These are phyloP conservation scores for Falco naumanni DNA, from an alignment of 2,797 vertebrate genomes.

Conservation along the genomic window DNA sequence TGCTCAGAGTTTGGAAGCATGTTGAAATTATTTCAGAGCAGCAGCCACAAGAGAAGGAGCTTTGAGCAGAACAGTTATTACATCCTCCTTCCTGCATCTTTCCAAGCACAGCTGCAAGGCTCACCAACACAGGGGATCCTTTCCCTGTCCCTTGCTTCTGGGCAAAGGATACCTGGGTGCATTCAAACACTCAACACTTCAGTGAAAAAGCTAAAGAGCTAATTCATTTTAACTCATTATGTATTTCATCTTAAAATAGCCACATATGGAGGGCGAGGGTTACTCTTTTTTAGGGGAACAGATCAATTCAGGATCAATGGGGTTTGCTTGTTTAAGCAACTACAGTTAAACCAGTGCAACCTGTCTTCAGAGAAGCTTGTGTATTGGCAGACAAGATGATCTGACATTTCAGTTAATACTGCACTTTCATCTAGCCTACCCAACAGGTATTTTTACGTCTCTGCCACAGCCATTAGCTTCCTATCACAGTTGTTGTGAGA, in stretches of 20 bases:
- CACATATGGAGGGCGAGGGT: not conserved
- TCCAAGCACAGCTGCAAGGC: not conserved
- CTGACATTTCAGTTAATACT: constrained; percentile 28
- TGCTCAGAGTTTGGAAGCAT: not conserved
- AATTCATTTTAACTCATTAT: not conserved
- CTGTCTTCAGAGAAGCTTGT: not conserved
- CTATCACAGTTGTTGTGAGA: not conserved
- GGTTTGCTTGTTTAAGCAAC: constrained; percentile 19
- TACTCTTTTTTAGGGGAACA: not conserved
- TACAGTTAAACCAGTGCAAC: constrained; percentile 16
- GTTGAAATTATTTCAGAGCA: not conserved
- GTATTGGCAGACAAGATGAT: not conserved
- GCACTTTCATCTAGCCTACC: not conserved
- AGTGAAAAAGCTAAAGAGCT: not conserved
- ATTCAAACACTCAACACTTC: not conserved
- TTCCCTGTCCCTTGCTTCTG: not conserved
- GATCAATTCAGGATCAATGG: constrained; percentile 26
- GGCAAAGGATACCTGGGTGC: not conserved
- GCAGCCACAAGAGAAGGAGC: fast-evolving
- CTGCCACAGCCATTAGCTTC: not conserved
- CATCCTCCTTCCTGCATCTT: not conserved
- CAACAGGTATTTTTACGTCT: not conserved
- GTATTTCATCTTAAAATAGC: not conserved
- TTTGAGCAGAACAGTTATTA: not conserved
- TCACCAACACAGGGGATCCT: not conserved